Evolutionary conservation across 2,888 invertebrate genomes (phyloP).

Genomic region (Coenonympha arcania): DNA sequence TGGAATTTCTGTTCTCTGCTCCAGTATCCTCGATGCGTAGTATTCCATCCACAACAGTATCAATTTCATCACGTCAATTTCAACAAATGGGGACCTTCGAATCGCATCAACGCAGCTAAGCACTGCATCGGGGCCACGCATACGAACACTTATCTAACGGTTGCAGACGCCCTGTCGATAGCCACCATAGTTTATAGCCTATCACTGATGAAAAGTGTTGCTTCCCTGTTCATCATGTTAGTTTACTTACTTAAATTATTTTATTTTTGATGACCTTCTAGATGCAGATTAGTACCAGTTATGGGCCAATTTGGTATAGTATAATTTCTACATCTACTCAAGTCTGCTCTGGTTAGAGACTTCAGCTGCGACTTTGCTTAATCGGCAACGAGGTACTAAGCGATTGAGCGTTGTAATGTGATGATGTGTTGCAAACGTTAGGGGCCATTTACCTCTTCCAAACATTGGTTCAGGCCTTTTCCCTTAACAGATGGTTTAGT

Average conservation of each 20-base stretch:
- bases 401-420: no score
- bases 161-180: conserved; percentile 29
- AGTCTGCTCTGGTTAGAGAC: no score
- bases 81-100: conserved; percentile 30
- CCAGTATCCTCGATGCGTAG: conserved; percentile 9
- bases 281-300: no score
- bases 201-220: conserved; percentile 8
- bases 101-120: conserved; percentile 29
- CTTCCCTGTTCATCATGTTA: conserved; percentile 3
- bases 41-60: conserved; percentile 14
- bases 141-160: conserved; percentile 35
- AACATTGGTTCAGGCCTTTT: no score
- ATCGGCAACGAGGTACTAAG: no score
- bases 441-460: no score
- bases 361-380: no score
- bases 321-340: no score
- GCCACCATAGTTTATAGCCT: conserved; percentile 18
- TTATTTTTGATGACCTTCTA: no score
- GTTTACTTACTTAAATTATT: conserved; percentile 2
- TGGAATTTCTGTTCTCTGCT: background rate
- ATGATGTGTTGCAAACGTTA: no score
- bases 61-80: conserved; percentile 30
- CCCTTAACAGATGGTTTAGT: no score
- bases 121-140: conserved; percentile 32
- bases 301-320: no score